These are phyloP conservation scores for Calyptomena viridis DNA, from an alignment of 2,113 vertebrate species.

Conservation along the genomic window DNA sequence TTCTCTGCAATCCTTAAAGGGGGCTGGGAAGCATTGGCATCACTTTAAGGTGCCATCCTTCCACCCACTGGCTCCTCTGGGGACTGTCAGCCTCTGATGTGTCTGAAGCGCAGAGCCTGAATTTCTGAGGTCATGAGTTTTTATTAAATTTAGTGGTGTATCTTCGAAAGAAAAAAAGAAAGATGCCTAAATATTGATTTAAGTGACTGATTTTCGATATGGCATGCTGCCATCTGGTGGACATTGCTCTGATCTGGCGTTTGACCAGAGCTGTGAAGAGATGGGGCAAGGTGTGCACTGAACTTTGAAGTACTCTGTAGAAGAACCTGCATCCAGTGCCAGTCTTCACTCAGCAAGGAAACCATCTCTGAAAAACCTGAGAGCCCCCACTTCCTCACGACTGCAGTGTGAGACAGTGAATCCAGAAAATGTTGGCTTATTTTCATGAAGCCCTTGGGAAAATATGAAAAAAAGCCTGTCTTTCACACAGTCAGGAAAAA, in stretches of 20 bases:
- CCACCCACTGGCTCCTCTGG: neutral
- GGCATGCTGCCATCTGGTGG: constrained; percentile 71
- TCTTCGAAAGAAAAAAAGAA: neutral
- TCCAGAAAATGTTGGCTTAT: neutral
- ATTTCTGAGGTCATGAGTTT: neutral
- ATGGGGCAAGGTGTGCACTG: neutral
- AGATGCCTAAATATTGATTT: constrained; percentile 43
- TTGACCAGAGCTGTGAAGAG: neutral
- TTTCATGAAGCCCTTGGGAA: neutral
- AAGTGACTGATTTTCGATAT: constrained; percentile 59
- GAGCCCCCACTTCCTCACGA: neutral
- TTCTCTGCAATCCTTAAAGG: neutral
- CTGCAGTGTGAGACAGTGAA: neutral
- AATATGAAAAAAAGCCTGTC: neutral
- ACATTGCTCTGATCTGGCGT: neutral
- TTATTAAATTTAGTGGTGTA: neutral
- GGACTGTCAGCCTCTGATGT: neutral
- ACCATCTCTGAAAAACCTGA: neutral
- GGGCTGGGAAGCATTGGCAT: neutral
- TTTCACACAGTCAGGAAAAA: neutral
- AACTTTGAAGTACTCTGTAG: neutral
- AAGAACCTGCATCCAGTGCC: neutral
- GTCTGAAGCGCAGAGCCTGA: neutral
- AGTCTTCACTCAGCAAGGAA: neutral
- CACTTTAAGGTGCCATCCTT: accelerated